Conservation (phyloP, 2,888 invertebrate species). For the Scelioninae gen. 2 region DNA sequence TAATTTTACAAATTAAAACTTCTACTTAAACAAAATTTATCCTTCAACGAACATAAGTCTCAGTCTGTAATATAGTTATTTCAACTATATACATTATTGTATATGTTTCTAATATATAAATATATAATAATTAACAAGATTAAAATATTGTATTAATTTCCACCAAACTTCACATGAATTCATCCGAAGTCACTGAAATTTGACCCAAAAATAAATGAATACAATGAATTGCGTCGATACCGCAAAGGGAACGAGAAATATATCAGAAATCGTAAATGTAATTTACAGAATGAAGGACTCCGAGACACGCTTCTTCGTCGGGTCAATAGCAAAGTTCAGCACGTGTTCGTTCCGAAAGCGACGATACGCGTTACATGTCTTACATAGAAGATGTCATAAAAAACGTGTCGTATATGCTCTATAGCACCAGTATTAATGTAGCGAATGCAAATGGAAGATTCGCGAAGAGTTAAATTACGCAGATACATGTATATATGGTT, state of each 20-base stretch:
- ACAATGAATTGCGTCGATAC: not conserved
- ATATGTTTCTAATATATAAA: not conserved
- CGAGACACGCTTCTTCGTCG: constrained; percentile 2
- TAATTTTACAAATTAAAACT: too few relatives aligned
- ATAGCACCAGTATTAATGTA: constrained; percentile 54
- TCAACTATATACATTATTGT: too few relatives aligned
- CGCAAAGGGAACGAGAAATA: constrained; percentile 7
- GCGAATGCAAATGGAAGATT: constrained; percentile 51
- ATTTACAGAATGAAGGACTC: not conserved
- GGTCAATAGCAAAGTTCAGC: constrained; percentile 23
- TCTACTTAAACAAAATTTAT: too few relatives aligned
- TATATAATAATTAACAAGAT: too few relatives aligned
- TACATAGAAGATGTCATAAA: constrained; percentile 33
- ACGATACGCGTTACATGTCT: constrained; percentile 11
- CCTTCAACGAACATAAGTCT: too few relatives aligned
- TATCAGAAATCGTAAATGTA: constrained; percentile 6
- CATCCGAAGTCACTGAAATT: not conserved
- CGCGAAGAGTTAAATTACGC: constrained; percentile 30
- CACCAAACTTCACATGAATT: constrained; percentile 16
- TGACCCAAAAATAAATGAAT: constrained; percentile 4
- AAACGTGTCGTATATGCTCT: constrained; percentile 41
- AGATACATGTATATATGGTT: constrained; percentile 23
- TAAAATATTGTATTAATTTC: too few relatives aligned
- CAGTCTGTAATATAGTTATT: too few relatives aligned
- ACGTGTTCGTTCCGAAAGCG: constrained; percentile 9